Evolutionary conservation across 2,113 vertebrate species (phyloP), one percentile per base, ranked within the genome.

Genomic region (Myiozetetes cayanensis): DNA sequence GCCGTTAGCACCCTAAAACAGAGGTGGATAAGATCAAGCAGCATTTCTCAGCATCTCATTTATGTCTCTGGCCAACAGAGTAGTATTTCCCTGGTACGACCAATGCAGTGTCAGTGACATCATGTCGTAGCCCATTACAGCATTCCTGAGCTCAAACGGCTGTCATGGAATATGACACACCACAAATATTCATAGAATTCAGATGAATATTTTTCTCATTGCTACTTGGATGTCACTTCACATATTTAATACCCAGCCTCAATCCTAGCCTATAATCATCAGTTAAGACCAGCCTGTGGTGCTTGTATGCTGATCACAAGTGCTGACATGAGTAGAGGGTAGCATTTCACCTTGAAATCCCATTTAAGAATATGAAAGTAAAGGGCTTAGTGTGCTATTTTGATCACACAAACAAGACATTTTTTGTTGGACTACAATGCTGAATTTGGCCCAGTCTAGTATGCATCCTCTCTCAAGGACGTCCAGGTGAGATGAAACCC

Each of bases 131-230:
- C 31, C 27, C 37, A 15, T 73, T 76, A 37, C 16, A 92, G 35
- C 61, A 78, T 66, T 91, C 66, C 67, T 19, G 3, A 83, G 63
- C 74, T 85, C 86, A 85, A 65, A 23, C 47, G 39, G 28, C 27
- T 88, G 83, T 74, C 93, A 72, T 18, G 30, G 59, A 73, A 63
- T 76, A 41, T 79, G 33, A 76, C 62, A 55, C 1, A 2, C 44
- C 71, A 72, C 62, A 94, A 72, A 80, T 79, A 95, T 89, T 93
- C 90, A 89, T 61, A 58, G 61, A 56, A 84, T 84, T 92, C 76
- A 89, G 31, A 24, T 30, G 17, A 89, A 65, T 86, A 86, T 44
- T 91, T 90, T 96, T 87, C 46, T 90, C 15, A 22, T 68, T 92
- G 65, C 52, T 94, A 5, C 65, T 56, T 78, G 76, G 19, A 39